Conservation (phyloP, 2,797 vertebrate species). For the Fringilla coelebs region DNA sequence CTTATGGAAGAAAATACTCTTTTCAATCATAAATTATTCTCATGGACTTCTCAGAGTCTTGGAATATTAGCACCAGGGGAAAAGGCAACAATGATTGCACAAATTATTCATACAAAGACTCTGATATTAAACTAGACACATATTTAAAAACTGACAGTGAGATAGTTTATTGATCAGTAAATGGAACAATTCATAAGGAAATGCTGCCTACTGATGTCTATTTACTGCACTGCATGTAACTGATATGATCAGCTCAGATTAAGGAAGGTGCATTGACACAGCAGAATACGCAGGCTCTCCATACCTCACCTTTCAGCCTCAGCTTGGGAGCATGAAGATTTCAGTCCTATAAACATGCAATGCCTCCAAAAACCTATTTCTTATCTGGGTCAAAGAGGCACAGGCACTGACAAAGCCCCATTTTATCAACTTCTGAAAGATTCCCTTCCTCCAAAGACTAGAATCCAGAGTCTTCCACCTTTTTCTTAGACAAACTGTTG, state of each 20-base stretch:
- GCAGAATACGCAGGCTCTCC: not conserved
- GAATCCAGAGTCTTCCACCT: not conserved
- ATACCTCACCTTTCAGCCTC: not conserved
- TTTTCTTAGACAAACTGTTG: not conserved
- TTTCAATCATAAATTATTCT: not conserved
- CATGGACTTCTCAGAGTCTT: not conserved
- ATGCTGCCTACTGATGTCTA: conserved; percentile 27
- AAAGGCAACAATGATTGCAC: not conserved
- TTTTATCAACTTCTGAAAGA: not conserved
- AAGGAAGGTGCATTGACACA: not conserved
- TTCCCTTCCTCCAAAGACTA: fast-evolving
- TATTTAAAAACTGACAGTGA: not conserved
- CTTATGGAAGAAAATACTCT: not conserved
- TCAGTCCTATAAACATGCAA: not conserved
- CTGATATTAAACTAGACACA: not conserved
- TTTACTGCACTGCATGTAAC: not conserved
- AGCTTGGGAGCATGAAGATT: not conserved
- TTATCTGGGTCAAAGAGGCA: not conserved
- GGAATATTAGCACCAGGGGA: not conserved
- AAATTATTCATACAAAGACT: not conserved
- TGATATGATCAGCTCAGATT: not conserved
- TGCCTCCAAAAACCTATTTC: not conserved
- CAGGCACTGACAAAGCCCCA: not conserved
- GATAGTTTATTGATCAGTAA: not conserved
- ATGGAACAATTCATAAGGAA: not conserved